Percentiles rank a stretch among this genome's conserved stretches.
Evolutionary conservation across 2,113 vertebrate genomes (phyloP).

Genomic region (Aphyosemion australe): DNA sequence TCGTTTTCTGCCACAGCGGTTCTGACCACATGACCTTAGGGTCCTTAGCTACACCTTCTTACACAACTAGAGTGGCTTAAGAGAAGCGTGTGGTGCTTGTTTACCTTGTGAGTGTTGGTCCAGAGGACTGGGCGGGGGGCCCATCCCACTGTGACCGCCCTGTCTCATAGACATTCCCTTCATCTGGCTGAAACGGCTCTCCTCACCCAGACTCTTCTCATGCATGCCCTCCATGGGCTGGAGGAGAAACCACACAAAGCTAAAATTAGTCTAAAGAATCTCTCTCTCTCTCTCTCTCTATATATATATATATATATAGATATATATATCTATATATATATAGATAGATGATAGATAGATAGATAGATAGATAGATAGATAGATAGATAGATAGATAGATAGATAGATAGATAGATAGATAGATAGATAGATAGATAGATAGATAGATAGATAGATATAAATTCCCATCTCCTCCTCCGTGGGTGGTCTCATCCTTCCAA

Average conservation of each 20-base stretch:
- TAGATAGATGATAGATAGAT: no score
- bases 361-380: no score
- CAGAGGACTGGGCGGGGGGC: conserved; percentile 93
- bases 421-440: no score
- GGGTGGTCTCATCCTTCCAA: no score
- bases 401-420: no score
- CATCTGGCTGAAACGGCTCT: conserved; percentile 91
- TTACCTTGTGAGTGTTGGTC: conserved; percentile 97
- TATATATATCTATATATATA: no score
- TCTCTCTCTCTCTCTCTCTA: no score
- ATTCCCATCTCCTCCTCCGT: no score
- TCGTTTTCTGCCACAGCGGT: background rate
- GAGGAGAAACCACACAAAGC: conserved; percentile 5
- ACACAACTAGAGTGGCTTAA: conserved; percentile 25
- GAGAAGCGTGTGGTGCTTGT: background rate
- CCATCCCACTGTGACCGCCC: conserved; percentile 87
- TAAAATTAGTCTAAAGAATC: no score
- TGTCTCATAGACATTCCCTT: conserved; percentile 89
- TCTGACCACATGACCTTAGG: background rate
- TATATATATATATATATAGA: no score
- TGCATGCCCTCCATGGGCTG: conserved; percentile 87
- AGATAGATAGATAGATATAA: no score
- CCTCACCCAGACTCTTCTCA: conserved; percentile 88
- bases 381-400: no score
- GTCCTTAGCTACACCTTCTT: conserved; percentile 13